Base-by-base conservation (phyloP, 2,113 vertebrate genomes). In the Poicephalus gulielmi region DNA sequence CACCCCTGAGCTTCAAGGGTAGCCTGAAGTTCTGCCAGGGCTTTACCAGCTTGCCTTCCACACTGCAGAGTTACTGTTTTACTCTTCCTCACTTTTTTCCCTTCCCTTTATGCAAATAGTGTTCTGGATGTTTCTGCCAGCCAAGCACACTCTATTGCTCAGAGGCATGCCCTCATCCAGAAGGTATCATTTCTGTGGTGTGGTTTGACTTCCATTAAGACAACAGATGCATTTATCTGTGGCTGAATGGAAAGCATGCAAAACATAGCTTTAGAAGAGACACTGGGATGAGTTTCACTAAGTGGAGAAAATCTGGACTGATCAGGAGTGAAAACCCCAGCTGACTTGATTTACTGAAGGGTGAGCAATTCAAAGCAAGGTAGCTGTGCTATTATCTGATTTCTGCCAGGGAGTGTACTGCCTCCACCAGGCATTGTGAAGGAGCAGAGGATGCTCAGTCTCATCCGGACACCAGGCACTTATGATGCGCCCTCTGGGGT, bases 361-460 rank as follows among this genome's bases (percentile, higher is more conserved):
- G 17, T 2, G 0, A 10, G 28, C 49, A 9, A 5, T 14, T 8
- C 43, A 8, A n/a, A 59, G 41, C 16, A 19, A 14, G 49, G 75
- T 66, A 46, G 27, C 3, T 3, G 28, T 6, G 24, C 1, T 7
- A 37, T 55, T 20, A 0, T 8, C 44, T 0, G 28, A 1, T 3
- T 11, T 13, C 35, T 62, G 66, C 60, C 33, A 1, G 1, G n/a
- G n/a, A 46, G 16, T 1, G 4, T 43, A 3, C 8, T 59, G 47
- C 68, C 59, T 37, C 37, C 46, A 7, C 27, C 57, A 4, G 55
- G 44, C 83, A 74, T 33, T 3, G 2, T 1, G 5, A 8, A 22
- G 62, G 19, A 28, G 27, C 52, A 3, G 37, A 53, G 70, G 57
- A 37, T 47, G 37, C 59, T 81, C 41, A 3, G 9, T 3, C 66